Evolutionary conservation across 2,888 invertebrate genomes (phyloP), one percentile per base, ranked within the genome.

Genomic region (Chironomus tentans): DNA sequence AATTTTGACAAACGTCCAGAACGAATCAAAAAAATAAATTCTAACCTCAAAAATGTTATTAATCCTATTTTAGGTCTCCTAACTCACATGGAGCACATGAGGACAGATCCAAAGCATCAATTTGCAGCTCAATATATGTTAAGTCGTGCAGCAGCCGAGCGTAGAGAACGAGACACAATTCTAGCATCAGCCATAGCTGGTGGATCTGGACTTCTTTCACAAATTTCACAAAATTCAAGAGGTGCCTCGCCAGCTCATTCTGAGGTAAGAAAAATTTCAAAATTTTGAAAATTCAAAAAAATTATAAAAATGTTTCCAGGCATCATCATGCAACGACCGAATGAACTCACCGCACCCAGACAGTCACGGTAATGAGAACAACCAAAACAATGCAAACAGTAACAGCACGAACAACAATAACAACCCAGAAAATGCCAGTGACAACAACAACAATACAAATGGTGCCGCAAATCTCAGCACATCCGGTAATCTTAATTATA

Each of bases 51-150:
- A 38, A 38, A 28, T 28, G n/a, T 28, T 2, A 2, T 24, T 3
- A 24, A 24, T 28, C 5, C 10, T 10, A 38, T 38, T 38, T 10
- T 10, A 38, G 96, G 95, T 81, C 88, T 96, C 46, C 87, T 96
- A 77, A 93, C 93, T 77, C 96, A 96, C 83, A 95, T 96, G 95
- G 95, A 96, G 81, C 95, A 95, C 83, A 95, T 96, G 95, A 88
- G 95, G 81, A 95, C 95, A 95, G 95, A 96, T 83, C 95, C 95
- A 0, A 96, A 96, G 84, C 95, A 96, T 86, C 95, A 95, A 84
- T 96, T 96, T 81, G 95, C 95, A 61, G 95, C 96, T 38, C 96
- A 96, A 82, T 96, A 95, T 85, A 95, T 96, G 65, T 86, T 96
- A 48, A 93, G 93, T 76, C 86, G 95, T 79, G 96, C 95, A 7